phyloP scores from a whole-genome alignment of 2,797 vertebrate genomes.

The Takifugu ocellatus region DNA sequence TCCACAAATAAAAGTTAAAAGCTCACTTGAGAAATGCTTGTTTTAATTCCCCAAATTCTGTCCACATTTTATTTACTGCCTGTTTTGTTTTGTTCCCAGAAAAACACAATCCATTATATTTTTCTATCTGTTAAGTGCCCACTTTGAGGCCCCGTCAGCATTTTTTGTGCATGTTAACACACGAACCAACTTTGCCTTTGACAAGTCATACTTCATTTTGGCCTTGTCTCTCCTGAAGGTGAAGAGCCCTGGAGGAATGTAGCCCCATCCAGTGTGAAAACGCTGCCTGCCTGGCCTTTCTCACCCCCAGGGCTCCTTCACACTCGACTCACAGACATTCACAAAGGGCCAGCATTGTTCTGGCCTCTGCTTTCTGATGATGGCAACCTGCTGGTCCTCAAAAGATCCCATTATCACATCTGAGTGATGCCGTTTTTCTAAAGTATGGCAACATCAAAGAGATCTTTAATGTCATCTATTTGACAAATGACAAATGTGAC shows the following conservation, averaged over 20 bases:
- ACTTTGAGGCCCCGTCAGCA: conserved; percentile 27
- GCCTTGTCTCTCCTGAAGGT: conserved; percentile 26
- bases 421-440: conserved; percentile 36
- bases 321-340: conserved; percentile 41
- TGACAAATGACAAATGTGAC: conserved; percentile 4
- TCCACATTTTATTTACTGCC: background rate
- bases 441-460: conserved; percentile 31
- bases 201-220: conserved; percentile 27
- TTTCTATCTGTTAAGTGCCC: conserved; percentile 34
- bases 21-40: background rate
- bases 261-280: conserved; percentile 47
- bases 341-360: conserved; percentile 59
- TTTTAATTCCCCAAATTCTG: background rate
- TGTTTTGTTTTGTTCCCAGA: background rate
- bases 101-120: background rate
- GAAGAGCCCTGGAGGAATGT: conserved; percentile 54
- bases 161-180: conserved; percentile 44
- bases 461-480: background rate
- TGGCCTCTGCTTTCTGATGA: conserved; percentile 31
- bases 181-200: conserved; percentile 44
- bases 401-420: conserved; percentile 25
- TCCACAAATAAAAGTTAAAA: conserved; percentile 1
- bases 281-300: conserved; percentile 38
- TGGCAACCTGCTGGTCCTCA: conserved; percentile 40
- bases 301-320: conserved; percentile 53